Conservation (phyloP, 30 jellyfish, hydroid and myxozoan species). For the Aurelia sp. region DNA sequence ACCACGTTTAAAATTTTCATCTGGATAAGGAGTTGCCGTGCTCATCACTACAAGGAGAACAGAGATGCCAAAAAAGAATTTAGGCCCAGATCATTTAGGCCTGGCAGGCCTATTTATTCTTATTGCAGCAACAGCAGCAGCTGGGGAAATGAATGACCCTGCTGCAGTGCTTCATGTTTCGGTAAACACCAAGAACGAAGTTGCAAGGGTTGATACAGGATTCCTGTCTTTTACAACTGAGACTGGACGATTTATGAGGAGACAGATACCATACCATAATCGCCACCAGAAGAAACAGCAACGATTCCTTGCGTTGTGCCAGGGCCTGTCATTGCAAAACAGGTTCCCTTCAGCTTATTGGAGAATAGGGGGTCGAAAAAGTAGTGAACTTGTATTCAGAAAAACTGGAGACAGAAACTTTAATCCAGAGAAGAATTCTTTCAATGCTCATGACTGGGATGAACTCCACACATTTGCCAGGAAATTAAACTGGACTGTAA, state of each 20-base stretch:
- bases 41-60: too few species aligned
- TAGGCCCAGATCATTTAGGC: too few species aligned
- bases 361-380: conserved; percentile 38
- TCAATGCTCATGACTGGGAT: conserved; percentile 14
- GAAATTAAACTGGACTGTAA: conserved; percentile 22
- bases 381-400: conserved; percentile 10
- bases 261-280: conserved; percentile 6
- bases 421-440: conserved; percentile 8
- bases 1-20: too few species aligned
- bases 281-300: not conserved
- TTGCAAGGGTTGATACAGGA: too few species aligned
- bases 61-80: too few species aligned
- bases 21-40: too few species aligned
- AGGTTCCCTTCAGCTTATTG: conserved; percentile 15
- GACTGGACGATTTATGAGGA: not conserved
- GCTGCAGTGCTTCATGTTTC: too few species aligned
- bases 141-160: too few species aligned
- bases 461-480: conserved; percentile 17
- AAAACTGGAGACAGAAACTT: not conserved
- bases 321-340: conserved; percentile 7
- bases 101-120: too few species aligned
- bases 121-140: too few species aligned
- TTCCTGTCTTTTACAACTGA: too few species aligned
- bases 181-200: too few species aligned
- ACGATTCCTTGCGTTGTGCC: conserved; percentile 9